These are phyloP conservation scores for Nymphalis urticae DNA, from an alignment of 2,888 invertebrate genomes.

Conservation along the genomic window DNA sequence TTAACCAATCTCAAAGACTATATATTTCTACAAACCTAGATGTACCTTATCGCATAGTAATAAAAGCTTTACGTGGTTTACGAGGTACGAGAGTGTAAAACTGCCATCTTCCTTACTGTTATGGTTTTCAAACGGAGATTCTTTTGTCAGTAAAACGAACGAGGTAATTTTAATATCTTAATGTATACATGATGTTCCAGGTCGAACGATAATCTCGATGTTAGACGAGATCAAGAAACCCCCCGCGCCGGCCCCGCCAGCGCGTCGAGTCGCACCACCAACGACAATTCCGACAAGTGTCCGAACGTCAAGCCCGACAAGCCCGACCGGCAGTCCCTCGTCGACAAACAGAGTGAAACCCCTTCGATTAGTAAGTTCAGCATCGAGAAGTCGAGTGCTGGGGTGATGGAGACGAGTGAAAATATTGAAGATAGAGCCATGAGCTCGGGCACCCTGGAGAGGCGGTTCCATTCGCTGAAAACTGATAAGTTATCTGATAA, in stretches of 20 bases:
- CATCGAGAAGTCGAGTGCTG: constrained; percentile 22
- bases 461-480: constrained; percentile 50
- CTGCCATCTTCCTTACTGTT: too few relatives aligned
- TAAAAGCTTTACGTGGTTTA: too few relatives aligned
- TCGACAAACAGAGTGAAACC: constrained; percentile 37
- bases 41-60: too few relatives aligned
- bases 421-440: constrained; percentile 32
- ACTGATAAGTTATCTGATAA: too few relatives aligned
- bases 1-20: too few relatives aligned
- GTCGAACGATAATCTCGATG: constrained; percentile 69
- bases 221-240: constrained; percentile 72
- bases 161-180: too few relatives aligned
- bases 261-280: constrained; percentile 39
- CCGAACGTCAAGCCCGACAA: constrained; percentile 7
- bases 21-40: too few relatives aligned
- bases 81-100: too few relatives aligned
- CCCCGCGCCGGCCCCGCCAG: constrained; percentile 47
- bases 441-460: constrained; percentile 57
- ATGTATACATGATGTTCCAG: constrained; percentile 43
- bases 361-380: constrained; percentile 29
- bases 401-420: constrained; percentile 34
- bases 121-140: too few relatives aligned
- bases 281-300: constrained; percentile 44
- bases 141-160: too few relatives aligned
- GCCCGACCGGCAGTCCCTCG: background rate